Evolutionary conservation across 1,140 invertebrate genomes (phyloP).

Genomic region (Trachymyrmex septentrionalis): DNA sequence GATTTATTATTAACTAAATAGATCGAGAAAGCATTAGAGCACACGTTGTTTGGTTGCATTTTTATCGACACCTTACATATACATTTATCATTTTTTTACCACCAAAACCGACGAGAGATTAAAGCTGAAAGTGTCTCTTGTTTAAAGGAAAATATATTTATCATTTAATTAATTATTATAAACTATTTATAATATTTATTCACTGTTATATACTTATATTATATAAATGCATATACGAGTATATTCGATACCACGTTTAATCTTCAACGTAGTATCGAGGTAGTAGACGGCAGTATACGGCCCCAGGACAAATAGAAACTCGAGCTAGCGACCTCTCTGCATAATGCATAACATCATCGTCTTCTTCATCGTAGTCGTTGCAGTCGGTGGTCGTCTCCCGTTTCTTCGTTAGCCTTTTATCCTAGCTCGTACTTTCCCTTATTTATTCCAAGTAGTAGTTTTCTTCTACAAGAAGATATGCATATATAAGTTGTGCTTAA

Average conservation of each 20-base stretch:
- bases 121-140: no score
- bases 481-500: constrained; percentile 57
- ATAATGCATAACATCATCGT: constrained; percentile 78
- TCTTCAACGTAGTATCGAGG: constrained; percentile 53
- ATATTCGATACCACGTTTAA: constrained; percentile 67
- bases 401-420: constrained; percentile 79
- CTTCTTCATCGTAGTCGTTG: constrained; percentile 64
- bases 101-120: no score
- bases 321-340: constrained; percentile 74
- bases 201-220: neutral
- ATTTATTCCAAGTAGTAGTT: constrained; percentile 44
- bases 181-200: no score
- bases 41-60: neutral
- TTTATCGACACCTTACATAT: no score
- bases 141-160: no score
- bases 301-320: constrained; percentile 75
- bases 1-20: neutral
- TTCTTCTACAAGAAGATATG: constrained; percentile 54
- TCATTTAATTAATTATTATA: no score
- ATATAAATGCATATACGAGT: constrained; percentile 32
- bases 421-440: constrained; percentile 36
- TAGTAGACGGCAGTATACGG: constrained; percentile 36
- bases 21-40: neutral
- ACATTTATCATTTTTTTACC: no score
- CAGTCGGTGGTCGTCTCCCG: constrained; percentile 54